Evolutionary conservation across 2,888 invertebrate species (phyloP), one percentile per base, ranked within the genome.

Genomic region (Euproctis similis): DNA sequence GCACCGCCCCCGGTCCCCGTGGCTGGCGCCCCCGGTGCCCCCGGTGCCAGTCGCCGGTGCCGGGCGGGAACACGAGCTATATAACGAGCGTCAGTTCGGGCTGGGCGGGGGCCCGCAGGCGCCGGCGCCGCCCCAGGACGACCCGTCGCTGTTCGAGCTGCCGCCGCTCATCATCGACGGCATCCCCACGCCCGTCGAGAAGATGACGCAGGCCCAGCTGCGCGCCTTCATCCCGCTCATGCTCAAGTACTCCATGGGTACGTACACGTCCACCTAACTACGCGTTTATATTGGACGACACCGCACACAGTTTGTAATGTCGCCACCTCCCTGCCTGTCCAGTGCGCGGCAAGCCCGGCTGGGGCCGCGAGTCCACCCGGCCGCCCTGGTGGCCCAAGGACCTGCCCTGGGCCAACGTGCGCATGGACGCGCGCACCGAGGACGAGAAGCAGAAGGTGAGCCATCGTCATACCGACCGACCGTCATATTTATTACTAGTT

Each of bases 361-460:
- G 98, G 98, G 98, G 98, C 2, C 89, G 97, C 55, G 96, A 96
- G 66, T 96, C 96, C 9, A 97, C 96, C 33, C 88, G 96, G 46
- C 98, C 98, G 28, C 92, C 94, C 4, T 98, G 98, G 98, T 98
- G 98, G 98, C 98, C 98, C 11, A 94, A 94, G 73, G 97, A 97
- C 80, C 86, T 98, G 56, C 97, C 98, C 4, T 98, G 97, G 97
- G 97, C 97, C 36, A 98, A 98, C 85, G 97, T 98, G 8, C 88
- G 97, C 49, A 97, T 97, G 94, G 98, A 98, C 81, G 97, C 96
- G 2, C 87, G 98, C 45, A 91, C 95, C 10, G 97, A 97, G 70
- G 96, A 97, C 60, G 96, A 97, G 68, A 98, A 98, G 68, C 97
- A 97, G 76, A 96, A 96, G 90, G 97, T 97, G 75, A 41, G 36